Evolutionary conservation across 2,797 vertebrate species (phyloP).

Genomic region (Anniella stebbinsi): DNA sequence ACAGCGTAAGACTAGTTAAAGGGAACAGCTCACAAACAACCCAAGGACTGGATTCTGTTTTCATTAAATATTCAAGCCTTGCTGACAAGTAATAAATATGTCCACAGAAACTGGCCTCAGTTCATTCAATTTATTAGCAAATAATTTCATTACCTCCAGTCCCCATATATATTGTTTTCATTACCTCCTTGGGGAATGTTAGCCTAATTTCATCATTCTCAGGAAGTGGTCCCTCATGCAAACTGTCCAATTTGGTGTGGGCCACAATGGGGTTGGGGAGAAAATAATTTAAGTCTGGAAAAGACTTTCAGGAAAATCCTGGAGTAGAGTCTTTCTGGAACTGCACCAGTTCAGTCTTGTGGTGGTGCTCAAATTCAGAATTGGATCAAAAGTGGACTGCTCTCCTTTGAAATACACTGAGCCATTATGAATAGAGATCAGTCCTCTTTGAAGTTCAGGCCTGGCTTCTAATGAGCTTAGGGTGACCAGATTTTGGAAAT

Average conservation of each 20-base stretch:
- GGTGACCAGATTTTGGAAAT: no score
- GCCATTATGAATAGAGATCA: background rate
- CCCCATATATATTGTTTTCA: slow-evolving; percentile 3
- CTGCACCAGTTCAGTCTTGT: background rate
- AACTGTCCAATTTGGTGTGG: background rate
- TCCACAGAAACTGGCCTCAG: slow-evolving; percentile 19
- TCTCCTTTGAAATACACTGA: background rate
- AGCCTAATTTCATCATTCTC: background rate
- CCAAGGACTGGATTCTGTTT: accelerated
- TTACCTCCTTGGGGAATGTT: background rate
- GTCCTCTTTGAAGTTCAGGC: background rate
- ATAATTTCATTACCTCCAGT: slow-evolving; percentile 39
- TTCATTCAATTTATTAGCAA: slow-evolving; percentile 38
- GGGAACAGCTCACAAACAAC: slow-evolving; percentile 24
- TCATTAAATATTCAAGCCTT: slow-evolving; percentile 49
- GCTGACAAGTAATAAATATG: slow-evolving; percentile 47
- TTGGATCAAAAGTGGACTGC: background rate
- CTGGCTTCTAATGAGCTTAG: background rate
- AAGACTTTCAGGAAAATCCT: background rate
- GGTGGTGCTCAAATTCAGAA: background rate
- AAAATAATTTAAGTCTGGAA: background rate
- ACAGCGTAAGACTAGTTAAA: background rate
- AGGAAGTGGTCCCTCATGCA: background rate
- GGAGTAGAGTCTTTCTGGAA: background rate
- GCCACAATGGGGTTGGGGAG: background rate